These are phyloP conservation scores for Choloepus didactylus DNA, from an alignment of 2,797 vertebrate genomes.

Conservation along the genomic window DNA sequence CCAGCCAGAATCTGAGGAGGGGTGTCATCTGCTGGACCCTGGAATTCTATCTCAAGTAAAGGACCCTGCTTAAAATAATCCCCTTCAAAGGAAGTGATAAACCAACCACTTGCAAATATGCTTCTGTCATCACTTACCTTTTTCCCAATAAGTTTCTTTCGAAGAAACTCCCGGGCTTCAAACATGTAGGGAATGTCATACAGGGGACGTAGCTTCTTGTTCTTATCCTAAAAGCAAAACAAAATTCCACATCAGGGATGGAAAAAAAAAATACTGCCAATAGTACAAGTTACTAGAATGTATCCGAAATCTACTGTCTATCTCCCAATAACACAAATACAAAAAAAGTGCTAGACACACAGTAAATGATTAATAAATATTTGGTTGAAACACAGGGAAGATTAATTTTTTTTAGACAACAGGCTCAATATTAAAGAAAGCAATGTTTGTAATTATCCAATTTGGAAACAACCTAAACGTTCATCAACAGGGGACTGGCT, in stretches of 20 bases:
- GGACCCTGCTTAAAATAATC: neutral
- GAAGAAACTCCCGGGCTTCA: slow-evolving; percentile 97
- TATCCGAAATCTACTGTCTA: neutral
- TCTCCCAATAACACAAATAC: neutral
- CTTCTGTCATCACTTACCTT: slow-evolving; percentile 90
- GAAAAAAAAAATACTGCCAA: neutral
- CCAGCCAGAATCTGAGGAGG: neutral
- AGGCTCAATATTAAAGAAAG: slow-evolving; percentile 46
- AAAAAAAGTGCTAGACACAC: neutral
- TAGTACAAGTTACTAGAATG: neutral
- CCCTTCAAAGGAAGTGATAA: neutral
- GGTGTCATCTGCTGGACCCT: neutral
- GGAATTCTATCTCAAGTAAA: neutral
- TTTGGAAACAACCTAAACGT: slow-evolving; percentile 10
- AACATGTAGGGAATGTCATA: slow-evolving; percentile 99
- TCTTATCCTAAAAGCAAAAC: slow-evolving; percentile 92
- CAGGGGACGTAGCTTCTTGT: slow-evolving; percentile 97
- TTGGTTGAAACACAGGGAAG: slow-evolving; percentile 29
- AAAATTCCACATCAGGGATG: slow-evolving; percentile 43
- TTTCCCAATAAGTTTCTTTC: slow-evolving; percentile 98
- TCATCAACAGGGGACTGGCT: slow-evolving; percentile 6
- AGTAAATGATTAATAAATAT: slow-evolving; percentile 31
- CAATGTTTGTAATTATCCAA: slow-evolving; percentile 5
- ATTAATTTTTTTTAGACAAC: neutral
- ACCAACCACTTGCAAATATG: neutral